Evolutionary conservation across 2,113 vertebrate species (phyloP), one percentile per base, ranked within the genome.

Genomic region (Anolis carolinensis): DNA sequence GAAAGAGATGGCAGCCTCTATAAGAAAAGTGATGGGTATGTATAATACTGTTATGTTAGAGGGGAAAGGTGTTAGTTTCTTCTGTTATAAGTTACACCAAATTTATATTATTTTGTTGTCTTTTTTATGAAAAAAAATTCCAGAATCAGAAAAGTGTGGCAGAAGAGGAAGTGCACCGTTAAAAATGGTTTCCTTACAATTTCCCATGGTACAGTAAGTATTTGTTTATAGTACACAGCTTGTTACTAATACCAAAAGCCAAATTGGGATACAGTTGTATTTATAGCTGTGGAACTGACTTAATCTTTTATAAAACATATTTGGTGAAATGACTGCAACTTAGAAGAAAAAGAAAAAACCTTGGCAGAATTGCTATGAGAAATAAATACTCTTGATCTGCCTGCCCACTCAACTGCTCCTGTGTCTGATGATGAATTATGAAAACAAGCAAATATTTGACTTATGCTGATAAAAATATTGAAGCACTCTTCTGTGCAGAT

Each of bases 21-120:
- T 93, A 99, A 99, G 96, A 99, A 99, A 78, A 99, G 98, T 11
- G 99, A 99, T 2, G 98, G 99, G 99, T 99, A 87, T 86, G 97
- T 89, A 59, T 7, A 30, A 7, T 21, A 32, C n/a, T 73, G 25
- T 39, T 30, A 67, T 25, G 65, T 80, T 16, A 18, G 27, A 67
- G 18, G 36, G 16, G 34, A n/a, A 55, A 55, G 32, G 21, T 11
- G 65, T 55, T 70, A 1, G 0, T 44, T 25, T 27, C 30, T 18
- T 70, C 67, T 87, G 20, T 23, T 50, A 44, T 30, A 78, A 86
- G 80, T 52, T 27, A 9, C 36, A 68, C 67, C 79, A 63, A 32
- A 81, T 81, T 44, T 91, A 81, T 70, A 68, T 89, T 30, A 67
- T 21, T 48, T 55, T 63, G 25, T 48, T 68, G 75, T 83, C 87